Conservation (phyloP, 2,888 invertebrate genomes). For the Dasypogon diadema region DNA sequence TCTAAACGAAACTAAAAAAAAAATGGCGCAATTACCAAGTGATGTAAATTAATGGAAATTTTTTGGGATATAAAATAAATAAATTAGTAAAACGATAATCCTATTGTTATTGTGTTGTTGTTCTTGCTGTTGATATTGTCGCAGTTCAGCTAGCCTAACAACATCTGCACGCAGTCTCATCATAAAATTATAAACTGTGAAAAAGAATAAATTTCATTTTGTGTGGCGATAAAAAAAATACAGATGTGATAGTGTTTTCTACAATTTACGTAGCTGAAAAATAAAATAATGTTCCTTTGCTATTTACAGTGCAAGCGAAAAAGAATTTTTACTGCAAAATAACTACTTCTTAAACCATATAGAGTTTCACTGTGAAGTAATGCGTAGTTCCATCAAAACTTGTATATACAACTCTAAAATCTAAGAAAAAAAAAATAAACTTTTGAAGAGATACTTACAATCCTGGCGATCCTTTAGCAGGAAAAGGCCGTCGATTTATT, state of each 20-base stretch:
- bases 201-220: constrained; percentile 48
- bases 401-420: no score
- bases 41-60: constrained; percentile 27
- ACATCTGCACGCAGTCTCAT: constrained; percentile 56
- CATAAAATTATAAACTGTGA: constrained; percentile 56
- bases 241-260: background rate
- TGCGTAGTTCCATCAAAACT: no score
- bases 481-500: constrained; percentile 60
- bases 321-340: background rate
- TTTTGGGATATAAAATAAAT: constrained; percentile 32
- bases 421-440: no score
- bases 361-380: no score
- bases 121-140: constrained; percentile 33
- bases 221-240: background rate
- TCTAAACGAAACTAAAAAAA: background rate
- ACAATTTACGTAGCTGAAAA: background rate
- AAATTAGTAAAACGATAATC: constrained; percentile 44
- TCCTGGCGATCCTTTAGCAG: constrained; percentile 62
- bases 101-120: constrained; percentile 57
- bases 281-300: constrained; percentile 14
- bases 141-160: background rate
- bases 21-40: background rate
- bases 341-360: no score
- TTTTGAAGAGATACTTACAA: constrained; percentile 64
- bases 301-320: constrained; percentile 36